Base-by-base conservation (phyloP, 1,140 invertebrate genomes). In the Argopecten irradians region DNA sequence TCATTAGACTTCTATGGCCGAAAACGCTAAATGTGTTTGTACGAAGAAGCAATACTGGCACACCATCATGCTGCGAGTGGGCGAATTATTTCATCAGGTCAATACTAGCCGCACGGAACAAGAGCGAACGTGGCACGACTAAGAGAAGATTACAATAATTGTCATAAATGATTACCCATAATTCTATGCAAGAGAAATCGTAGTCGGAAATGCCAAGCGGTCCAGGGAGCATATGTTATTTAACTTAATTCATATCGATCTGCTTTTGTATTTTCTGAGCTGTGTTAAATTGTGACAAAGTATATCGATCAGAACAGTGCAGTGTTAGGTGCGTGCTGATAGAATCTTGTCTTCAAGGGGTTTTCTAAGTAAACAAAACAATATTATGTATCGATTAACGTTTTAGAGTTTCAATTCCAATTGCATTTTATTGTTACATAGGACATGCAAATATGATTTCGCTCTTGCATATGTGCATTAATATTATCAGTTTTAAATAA, bases 131-230 rank as follows among this genome's bases (percentile, higher is more conserved):
- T 7, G n/a, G 22, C 28, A 28, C 55, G n/a, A 28, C 16, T n/a
- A n/a, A 28, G 22, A 28, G 22, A 28, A 28, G 22, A 28, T 71
- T 71, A 71, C 55, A 71, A 71, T 71, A 71, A 71, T 71, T n/a
- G 55, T 71, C 55, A 71, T 71, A 71, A 71, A 71, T 71, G n/a
- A 71, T 71, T 71, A 71, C 55, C 22, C 55, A 71, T 71, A 71
- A 71, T 71, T 71, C n/a, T 28, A 16, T n/a, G 22, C 55, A n/a
- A 71, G 22, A n/a, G 55, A 71, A 71, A 11, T 71, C 55, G n/a
- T 71, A 22, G 55, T 71, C 22, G 55, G 55, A 71, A 71, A 71
- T 71, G 55, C 22, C 55, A 71, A 71, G 5, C 55, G 55, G 55
- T 71, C n/a, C 55, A 28, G 55, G 55, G 22, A 71, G 55, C n/a